phyloP scores from a whole-genome alignment of 2,888 invertebrate species.

The Eupelmus urozonus region DNA sequence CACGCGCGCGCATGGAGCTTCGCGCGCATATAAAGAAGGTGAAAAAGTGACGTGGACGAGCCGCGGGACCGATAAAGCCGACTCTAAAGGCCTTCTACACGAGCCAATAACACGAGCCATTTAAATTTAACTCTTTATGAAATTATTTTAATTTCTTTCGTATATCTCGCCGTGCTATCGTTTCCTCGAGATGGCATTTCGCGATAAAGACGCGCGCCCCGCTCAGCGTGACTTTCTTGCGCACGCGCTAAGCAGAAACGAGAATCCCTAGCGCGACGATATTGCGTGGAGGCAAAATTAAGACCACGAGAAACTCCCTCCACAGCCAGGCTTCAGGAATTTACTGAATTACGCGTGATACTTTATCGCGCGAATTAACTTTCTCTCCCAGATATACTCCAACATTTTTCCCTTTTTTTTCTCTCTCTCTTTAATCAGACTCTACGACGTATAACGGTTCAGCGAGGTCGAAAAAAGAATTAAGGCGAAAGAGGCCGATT shows the following conservation, averaged over 20 bases:
- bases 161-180: conserved; percentile 36
- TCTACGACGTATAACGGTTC: background rate
- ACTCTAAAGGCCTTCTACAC: conserved; percentile 47
- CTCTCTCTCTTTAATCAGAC: conserved; percentile 31
- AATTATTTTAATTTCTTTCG: conserved; percentile 57
- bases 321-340: conserved; percentile 23
- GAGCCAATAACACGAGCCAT: conserved; percentile 57
- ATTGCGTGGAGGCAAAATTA: conserved; percentile 40
- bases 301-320: conserved; percentile 2
- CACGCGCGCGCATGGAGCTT: background rate
- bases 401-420: conserved; percentile 19
- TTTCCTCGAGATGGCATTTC: conserved; percentile 43
- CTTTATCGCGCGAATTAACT: conserved; percentile 54
- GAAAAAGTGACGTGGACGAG: conserved; percentile 50
- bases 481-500: background rate
- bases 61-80: conserved; percentile 43
- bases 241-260: conserved; percentile 9
- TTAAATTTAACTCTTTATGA: conserved; percentile 59
- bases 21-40: conserved; percentile 34
- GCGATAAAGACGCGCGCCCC: conserved; percentile 35
- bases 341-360: conserved; percentile 51
- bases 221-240: conserved; percentile 35
- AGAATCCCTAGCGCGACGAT: conserved; percentile 15
- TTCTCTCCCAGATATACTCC: conserved; percentile 37
- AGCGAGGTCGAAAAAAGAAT: background rate